Evolutionary conservation across 2,113 vertebrate species (phyloP).

Genomic region (Saguinus midas): DNA sequence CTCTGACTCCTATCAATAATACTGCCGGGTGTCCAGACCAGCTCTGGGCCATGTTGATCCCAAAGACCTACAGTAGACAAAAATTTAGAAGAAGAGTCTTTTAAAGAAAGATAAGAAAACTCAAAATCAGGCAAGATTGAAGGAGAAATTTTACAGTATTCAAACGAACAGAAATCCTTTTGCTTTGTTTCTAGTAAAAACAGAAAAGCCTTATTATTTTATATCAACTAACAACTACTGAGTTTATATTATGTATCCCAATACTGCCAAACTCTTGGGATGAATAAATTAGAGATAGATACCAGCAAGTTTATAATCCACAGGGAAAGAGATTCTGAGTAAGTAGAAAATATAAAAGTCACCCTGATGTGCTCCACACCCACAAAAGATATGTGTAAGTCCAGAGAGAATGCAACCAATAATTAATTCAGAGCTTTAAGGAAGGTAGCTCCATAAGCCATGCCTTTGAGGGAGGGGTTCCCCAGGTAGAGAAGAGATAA

Average conservation of each 20-base stretch:
- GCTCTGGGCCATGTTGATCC: not conserved
- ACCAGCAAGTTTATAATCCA: not conserved
- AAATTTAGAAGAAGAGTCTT: not conserved
- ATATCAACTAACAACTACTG: conserved; percentile 1
- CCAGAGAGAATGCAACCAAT: not conserved
- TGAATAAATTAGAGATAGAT: conserved; percentile 6
- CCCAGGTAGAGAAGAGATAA: not conserved
- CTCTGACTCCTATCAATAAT: not conserved
- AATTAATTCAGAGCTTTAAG: not conserved
- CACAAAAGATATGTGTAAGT: not conserved
- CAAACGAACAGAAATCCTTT: not conserved
- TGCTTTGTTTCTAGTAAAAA: not conserved
- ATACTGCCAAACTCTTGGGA: not conserved
- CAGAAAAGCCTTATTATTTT: conserved; percentile 17
- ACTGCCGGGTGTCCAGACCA: not conserved
- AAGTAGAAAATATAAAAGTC: not conserved
- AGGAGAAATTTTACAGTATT: not conserved
- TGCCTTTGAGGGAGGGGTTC: not conserved
- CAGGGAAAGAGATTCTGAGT: not conserved
- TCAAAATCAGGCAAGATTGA: not conserved
- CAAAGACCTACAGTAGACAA: not conserved
- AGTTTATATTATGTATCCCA: not conserved
- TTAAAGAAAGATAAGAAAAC: conserved; percentile 31
- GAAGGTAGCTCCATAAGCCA: not conserved
- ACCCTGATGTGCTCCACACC: not conserved